Evolutionary conservation across 1,140 invertebrate species (phyloP).

Genomic region (Stegodyphus mimosarum): DNA sequence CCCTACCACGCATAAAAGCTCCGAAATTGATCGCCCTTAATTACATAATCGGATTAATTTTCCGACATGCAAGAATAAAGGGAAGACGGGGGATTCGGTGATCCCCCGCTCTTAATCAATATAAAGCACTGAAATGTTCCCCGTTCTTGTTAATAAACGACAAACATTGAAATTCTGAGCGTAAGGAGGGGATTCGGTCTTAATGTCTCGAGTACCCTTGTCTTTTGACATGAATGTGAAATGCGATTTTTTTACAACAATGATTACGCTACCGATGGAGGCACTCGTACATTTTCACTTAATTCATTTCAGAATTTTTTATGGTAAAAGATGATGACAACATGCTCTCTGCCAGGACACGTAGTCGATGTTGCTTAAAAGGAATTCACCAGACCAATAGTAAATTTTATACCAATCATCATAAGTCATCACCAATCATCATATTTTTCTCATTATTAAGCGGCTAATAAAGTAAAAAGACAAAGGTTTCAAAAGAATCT

Average conservation of each 20-base stretch:
- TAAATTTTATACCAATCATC: too few species aligned
- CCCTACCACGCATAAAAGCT: slow-evolving; percentile 11
- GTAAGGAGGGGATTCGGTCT: not conserved
- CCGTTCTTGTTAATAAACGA: slow-evolving; percentile 53
- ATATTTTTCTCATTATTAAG: too few species aligned
- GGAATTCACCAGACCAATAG: too few species aligned
- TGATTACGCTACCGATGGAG: too few species aligned
- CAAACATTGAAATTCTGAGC: slow-evolving; percentile 49
- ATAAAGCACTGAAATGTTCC: slow-evolving; percentile 27
- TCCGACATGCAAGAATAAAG: slow-evolving; percentile 55
- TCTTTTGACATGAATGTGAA: slow-evolving; percentile 46
- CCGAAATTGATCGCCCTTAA: slow-evolving; percentile 52
- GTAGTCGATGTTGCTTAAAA: too few species aligned
- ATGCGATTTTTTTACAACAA: slow-evolving; percentile 32
- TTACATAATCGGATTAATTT: slow-evolving; percentile 59
- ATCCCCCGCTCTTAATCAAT: slow-evolving; percentile 42
- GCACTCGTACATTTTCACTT: too few species aligned
- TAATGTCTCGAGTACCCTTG: slow-evolving; percentile 38
- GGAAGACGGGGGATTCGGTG: slow-evolving; percentile 32
- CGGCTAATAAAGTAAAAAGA: too few species aligned
- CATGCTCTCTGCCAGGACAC: too few species aligned
- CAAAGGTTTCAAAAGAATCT: too few species aligned
- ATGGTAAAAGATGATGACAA: too few species aligned
- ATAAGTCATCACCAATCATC: too few species aligned
- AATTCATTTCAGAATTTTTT: too few species aligned